Evolutionary conservation across 2,797 vertebrate species (phyloP).

Genomic region (Oreochromis grahami): DNA sequence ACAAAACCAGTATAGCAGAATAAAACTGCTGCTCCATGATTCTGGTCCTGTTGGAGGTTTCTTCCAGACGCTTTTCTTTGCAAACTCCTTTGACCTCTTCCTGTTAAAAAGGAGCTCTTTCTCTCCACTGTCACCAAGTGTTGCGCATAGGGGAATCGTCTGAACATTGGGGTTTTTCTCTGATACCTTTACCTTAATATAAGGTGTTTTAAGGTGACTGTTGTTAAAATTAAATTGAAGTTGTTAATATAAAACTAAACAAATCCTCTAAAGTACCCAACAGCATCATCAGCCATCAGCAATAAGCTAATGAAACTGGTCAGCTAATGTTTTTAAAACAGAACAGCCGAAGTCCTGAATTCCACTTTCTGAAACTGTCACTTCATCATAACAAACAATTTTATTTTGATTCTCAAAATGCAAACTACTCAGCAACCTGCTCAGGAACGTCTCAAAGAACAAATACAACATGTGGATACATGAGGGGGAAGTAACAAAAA

Average conservation of each 20-base stretch:
- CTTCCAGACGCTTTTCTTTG: too few relatives aligned
- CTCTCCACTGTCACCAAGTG: neutral
- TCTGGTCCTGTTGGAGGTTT: neutral
- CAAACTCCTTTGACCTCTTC: too few relatives aligned
- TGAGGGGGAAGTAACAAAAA: too few relatives aligned
- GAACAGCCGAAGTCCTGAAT: accelerated
- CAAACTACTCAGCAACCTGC: accelerated
- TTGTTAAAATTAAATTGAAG: neutral
- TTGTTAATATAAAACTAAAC: neutral
- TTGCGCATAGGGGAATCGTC: neutral
- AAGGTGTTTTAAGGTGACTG: neutral
- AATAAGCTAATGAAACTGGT: neutral
- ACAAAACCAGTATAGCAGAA: neutral
- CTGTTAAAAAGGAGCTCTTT: neutral
- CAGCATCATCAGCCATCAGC: neutral
- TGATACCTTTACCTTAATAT: neutral
- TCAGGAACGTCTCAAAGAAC: neutral
- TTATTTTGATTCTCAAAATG: neutral
- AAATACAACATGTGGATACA: neutral
- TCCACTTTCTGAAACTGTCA: neutral
- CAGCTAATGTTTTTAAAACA: neutral
- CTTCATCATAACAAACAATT: neutral
- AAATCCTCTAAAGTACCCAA: neutral
- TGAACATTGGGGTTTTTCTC: neutral
- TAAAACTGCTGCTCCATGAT: neutral